phyloP scores from a whole-genome alignment of 1,140 invertebrate species.

The Cardiocondyla obscurior region DNA sequence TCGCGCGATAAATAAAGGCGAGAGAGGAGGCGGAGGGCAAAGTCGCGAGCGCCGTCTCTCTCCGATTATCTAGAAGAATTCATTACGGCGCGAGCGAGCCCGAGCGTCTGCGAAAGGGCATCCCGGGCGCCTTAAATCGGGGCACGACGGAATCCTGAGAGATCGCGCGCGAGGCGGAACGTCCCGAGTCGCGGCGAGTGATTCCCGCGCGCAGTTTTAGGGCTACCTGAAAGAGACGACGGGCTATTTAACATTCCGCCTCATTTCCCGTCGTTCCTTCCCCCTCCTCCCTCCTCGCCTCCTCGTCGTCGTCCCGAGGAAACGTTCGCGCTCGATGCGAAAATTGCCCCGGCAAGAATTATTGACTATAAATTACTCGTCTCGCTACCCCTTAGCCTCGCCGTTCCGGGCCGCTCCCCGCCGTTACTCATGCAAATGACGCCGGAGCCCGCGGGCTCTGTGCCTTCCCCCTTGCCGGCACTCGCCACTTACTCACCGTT shows the following conservation, averaged over 20 bases:
- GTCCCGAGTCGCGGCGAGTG: constrained; percentile 51
- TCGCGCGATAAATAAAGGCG: constrained; percentile 66
- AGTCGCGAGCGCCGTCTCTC: background rate
- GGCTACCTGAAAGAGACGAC: constrained; percentile 55
- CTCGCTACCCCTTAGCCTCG: constrained; percentile 68
- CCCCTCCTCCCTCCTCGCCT: constrained; percentile 17
- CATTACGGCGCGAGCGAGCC: background rate
- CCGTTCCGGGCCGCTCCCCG: constrained; percentile 52
- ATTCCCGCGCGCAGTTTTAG: constrained; percentile 48
- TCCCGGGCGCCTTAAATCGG: background rate
- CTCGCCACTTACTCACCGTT: constrained; percentile 57
- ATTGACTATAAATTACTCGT: constrained; percentile 81
- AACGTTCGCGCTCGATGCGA: constrained; percentile 76
- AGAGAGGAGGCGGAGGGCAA: constrained; percentile 32
- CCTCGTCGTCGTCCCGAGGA: constrained; percentile 61
- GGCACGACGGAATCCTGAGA: background rate
- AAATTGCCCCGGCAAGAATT: constrained; percentile 80
- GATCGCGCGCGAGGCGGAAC: background rate
- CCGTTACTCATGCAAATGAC: constrained; percentile 79
- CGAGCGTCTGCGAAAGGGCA: background rate
- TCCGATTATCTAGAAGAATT: background rate
- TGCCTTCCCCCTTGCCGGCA: constrained; percentile 5
- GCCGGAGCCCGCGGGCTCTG: constrained; percentile 56
- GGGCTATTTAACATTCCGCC: constrained; percentile 77
- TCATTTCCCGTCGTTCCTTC: constrained; percentile 73